Base-by-base conservation (phyloP, 2,797 vertebrate species). In the Kryptopterus vitreolus region DNA sequence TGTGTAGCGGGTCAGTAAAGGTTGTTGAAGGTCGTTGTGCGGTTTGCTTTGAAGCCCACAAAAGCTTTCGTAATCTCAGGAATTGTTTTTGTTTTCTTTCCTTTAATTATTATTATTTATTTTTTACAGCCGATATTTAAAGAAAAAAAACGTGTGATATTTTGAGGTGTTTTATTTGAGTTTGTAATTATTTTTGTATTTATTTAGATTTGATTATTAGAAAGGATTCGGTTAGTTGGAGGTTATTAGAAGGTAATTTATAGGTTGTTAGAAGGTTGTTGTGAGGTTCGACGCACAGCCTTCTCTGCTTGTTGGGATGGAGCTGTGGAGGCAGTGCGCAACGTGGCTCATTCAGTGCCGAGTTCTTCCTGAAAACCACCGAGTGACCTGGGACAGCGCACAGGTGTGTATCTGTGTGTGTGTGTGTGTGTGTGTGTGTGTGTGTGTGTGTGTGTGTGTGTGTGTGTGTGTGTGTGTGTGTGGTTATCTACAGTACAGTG, bases 291-390 rank as follows among this genome's bases (percentile, higher is more conserved):
- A 52, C 24, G 10, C 38, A 43, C 38, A 43, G 7, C 10, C 38
- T 43, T 9, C 10, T 6, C 38, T 10, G 8, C 6, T 10, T 43
- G 38, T 43, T 1, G 38, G 7, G 79, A 99, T 98, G 97, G 97
- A 99, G 90, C 82, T 94, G 77, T 98, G 97, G 97, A 91, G 95
- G 0, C 96, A 97, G 53, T 98, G 97, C 2, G 94, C 94, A 2
- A 86, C 74, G n/a, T 98, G 97, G 97, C 87, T 98, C 69, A 98
- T 99, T 68, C 93, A 95, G 1, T 96, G 96, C 15, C 89, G 96
- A 4, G 96, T 98, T 22, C 92, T 98, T 76, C 96, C 97, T 0
- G 93, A 95, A 2, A 96, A 94, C n/a, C 97, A 99, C 89, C 90
- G 96, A 2, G 97, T 97, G 68, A 98, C 95, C 81, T 92, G 94